Evolutionary conservation across 2,888 invertebrate species (phyloP), one percentile per base, ranked within the genome.

Genomic region (Cryptus armator): DNA sequence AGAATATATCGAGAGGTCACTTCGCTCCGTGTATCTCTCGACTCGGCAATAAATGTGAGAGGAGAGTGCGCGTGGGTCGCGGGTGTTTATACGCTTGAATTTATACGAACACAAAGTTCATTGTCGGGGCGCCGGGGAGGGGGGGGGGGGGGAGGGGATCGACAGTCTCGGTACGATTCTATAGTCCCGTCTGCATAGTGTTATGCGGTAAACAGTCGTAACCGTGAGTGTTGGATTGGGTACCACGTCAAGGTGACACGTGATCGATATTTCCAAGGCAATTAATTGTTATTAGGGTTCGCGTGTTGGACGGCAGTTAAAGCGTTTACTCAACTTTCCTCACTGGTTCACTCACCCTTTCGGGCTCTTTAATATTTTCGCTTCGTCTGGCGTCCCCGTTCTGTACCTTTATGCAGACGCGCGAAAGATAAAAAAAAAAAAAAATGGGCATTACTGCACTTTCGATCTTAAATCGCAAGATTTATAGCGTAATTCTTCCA

Each of bases 181-280:
- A 37, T 48, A 43, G 74, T 51, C 44, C 48, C 70, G 53, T 44
- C 48, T 19, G 44, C 59, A 24, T 24, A 24, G 24, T 29, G 46
- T 24, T 44, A 24, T 29, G 56, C 59, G 74, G 62, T 75, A 74
- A 82, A 85, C 51, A 79, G 51, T 67, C 76, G 82, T 80, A 71
- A 64, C 64, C 37, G 64, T 64, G 75, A 51, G 48, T 75, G 64
- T 64, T 12, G 19, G 14, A 24, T 7, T 29, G 75, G 81, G 77
- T 48, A 77, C 79, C 71, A 81, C 64, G 90, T 89, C 91, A 90
- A 90, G 90, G 90, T 89, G 89, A 88, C 87, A 74, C 76, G 88
- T 88, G 89, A 92, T 92, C 92, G 90, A 92, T 92, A 91, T 88
- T 86, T 86, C 87, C 89, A 87, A 87, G 88, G 89, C 81, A 88